Base-by-base conservation (phyloP, 2,797 vertebrate genomes). In the Pseudomugil tenellus region DNA sequence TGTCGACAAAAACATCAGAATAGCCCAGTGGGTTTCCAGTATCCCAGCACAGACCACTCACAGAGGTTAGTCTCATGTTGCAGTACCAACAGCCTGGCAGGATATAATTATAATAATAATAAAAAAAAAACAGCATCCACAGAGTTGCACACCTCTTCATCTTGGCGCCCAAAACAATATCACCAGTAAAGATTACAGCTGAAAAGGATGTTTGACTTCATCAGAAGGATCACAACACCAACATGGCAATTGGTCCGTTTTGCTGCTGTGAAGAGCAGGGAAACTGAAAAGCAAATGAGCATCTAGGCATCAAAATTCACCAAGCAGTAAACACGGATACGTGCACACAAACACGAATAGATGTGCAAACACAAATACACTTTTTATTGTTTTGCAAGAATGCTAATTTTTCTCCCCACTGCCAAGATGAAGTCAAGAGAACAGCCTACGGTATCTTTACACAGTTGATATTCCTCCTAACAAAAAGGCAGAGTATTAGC, bases 1-100 rank as follows among this genome's bases (percentile, higher is more conserved):
- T 64, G 49, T 72, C 1, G 0, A 77, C 56, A 77, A 61, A 79
- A 84, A 64, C 46, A 72, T 52, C 26, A n/a, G 61, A 80, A 81
- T 57, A 63, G 74, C 69, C 31, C 60, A 73, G 63, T 28, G 0
- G 39, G 34, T 26, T 78, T 12, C 39, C 51, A 49, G 51, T 11
- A 61, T 68, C 70, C 51, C 68, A 65, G 37, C 28, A 29, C 66
- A 72, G 48, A 43, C 13, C 37, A 17, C 72, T 70, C 35, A 48
- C 55, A 23, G 67, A 53, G 68, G 28, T 53, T 57, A 62, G 52
- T 70, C 65, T 56, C 9, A 0, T 48, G 4, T 58, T 62, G 8
- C 54, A 43, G 5, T 51, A 51, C 7, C 46, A 31, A 60, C 37
- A 67, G 49, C 59, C 58, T 61, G 41, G 60, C 76, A 52, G 67